Percentiles rank a stretch among this genome's conserved stretches.
These are phyloP conservation scores for Microctonus hyperodae DNA, from an alignment of 2,888 invertebrate species.

Conservation along the genomic window DNA sequence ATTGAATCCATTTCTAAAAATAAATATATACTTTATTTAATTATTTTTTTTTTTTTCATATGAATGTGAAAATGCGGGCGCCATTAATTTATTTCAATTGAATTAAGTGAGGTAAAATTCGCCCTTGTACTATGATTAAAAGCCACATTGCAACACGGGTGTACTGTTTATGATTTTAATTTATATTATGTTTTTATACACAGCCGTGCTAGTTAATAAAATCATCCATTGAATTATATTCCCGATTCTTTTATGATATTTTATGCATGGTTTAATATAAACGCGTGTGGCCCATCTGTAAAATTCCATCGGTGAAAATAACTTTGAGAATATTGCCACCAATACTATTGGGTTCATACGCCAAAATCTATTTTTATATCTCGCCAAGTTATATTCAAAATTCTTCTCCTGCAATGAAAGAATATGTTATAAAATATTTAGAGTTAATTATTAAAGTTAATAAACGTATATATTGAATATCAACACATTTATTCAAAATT, in stretches of 20 bases:
- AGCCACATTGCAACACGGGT: neutral
- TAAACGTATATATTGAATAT: too few relatives aligned
- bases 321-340: neutral
- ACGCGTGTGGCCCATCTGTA: neutral
- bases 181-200: neutral
- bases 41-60: neutral
- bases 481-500: too few relatives aligned
- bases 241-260: neutral
- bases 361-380: conserved; percentile 13
- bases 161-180: conserved; percentile 4
- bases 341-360: neutral
- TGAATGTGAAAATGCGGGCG: conserved; percentile 26
- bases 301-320: conserved; percentile 13
- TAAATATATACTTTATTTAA: too few relatives aligned
- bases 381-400: neutral
- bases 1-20: neutral
- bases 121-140: conserved; percentile 8
- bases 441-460: too few relatives aligned
- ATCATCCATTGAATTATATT: too few relatives aligned
- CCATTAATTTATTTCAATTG: conserved; percentile 26
- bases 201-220: neutral
- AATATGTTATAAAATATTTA: neutral
- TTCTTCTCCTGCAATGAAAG: neutral
- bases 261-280: neutral
- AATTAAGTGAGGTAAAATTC: conserved; percentile 8